These are phyloP conservation scores for Steinernema khuongi DNA, from an alignment of 1,140 invertebrate species.

Conservation along the genomic window DNA sequence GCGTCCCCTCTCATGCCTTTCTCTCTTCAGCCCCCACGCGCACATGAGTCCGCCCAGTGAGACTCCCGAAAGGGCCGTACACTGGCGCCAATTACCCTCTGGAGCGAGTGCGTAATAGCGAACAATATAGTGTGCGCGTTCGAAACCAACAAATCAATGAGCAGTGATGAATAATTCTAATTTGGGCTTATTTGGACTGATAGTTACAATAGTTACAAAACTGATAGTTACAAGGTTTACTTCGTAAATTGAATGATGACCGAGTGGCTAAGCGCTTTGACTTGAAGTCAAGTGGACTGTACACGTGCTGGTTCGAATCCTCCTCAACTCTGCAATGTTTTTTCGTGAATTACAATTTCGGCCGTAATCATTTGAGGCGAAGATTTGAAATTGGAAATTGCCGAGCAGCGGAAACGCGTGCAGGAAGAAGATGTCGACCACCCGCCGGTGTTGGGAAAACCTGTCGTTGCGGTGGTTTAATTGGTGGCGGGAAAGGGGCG, in stretches of 20 bases:
- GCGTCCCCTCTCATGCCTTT: neutral
- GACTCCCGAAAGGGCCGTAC: neutral
- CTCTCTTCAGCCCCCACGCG: neutral
- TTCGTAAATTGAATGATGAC: too few species aligned
- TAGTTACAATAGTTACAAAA: too few species aligned
- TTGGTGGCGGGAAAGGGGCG: neutral
- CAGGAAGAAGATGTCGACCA: neutral
- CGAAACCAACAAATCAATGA: neutral
- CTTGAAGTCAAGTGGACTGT: slow-evolving; percentile 33
- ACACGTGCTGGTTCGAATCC: slow-evolving; percentile 33
- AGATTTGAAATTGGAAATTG: too few species aligned
- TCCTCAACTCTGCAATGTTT: slow-evolving; percentile 10
- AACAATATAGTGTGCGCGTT: neutral
- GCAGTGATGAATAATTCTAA: neutral
- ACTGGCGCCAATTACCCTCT: neutral
- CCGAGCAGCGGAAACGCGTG: too few species aligned
- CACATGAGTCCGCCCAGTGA: neutral
- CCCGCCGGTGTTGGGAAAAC: neutral
- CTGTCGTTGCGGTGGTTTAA: neutral
- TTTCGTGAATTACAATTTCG: too few species aligned
- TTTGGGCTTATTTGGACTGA: neutral
- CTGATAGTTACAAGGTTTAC: too few species aligned
- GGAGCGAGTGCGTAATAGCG: neutral
- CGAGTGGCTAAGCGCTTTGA: slow-evolving; percentile 30
- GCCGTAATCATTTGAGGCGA: too few species aligned